phyloP scores from a whole-genome alignment of 2,797 vertebrate species.

The Helarctos malayanus region DNA sequence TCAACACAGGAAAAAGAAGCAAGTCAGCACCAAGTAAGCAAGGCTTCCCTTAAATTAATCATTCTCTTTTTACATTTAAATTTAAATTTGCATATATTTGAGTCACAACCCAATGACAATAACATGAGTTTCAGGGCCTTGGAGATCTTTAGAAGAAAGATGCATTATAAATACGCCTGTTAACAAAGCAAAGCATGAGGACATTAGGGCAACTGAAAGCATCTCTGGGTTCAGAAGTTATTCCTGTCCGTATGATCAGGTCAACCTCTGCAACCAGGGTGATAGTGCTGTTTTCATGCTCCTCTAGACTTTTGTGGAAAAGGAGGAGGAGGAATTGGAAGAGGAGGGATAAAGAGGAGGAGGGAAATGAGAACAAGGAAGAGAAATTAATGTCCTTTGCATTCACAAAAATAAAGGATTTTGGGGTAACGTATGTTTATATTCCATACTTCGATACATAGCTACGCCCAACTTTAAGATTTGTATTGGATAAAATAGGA shows the following conservation, averaged over 20 bases:
- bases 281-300: background rate
- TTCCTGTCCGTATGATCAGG: background rate
- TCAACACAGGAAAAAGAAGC: slow-evolving; percentile 19
- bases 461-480: background rate
- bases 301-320: background rate
- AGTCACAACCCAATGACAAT: slow-evolving; percentile 50
- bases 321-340: background rate
- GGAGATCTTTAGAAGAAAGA: slow-evolving; percentile 20
- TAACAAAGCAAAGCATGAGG: background rate
- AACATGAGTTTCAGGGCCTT: background rate
- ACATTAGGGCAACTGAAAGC: background rate
- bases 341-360: background rate
- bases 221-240: background rate
- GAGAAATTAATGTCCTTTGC: background rate
- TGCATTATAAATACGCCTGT: background rate
- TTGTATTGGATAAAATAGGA: background rate
- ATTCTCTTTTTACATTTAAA: slow-evolving; percentile 44
- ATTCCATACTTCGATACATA: background rate
- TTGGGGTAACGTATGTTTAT: background rate
- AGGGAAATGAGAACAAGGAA: background rate
- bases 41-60: slow-evolving; percentile 44
- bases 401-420: background rate
- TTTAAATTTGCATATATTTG: slow-evolving; percentile 28
- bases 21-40: slow-evolving; percentile 49
- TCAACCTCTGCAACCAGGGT: background rate